Evolutionary conservation across 2,797 vertebrate species (phyloP).

Genomic region (Halcyon smyrnensis): DNA sequence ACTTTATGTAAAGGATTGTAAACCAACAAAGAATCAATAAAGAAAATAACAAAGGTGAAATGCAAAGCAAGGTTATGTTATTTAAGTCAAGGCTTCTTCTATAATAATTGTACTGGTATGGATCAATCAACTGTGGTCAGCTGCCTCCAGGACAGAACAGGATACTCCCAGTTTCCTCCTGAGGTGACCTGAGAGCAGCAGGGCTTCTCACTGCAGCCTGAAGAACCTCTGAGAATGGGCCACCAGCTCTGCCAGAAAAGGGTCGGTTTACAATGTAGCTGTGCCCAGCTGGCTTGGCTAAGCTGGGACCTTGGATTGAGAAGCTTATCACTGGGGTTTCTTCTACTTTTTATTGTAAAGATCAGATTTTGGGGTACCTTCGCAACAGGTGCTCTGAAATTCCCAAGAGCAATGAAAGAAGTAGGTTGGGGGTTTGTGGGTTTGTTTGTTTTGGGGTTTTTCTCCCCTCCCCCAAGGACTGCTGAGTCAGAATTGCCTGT

Average conservation of each 20-base stretch:
- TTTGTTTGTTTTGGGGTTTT: no score
- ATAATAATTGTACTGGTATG: background rate
- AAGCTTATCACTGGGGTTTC: background rate
- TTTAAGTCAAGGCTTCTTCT: background rate
- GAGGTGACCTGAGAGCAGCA: background rate
- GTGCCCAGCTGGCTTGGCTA: background rate
- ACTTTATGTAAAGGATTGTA: background rate
- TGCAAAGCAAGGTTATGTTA: background rate
- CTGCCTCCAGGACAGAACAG: background rate
- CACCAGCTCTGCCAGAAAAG: background rate
- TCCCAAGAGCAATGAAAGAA: background rate
- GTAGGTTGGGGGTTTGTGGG: background rate
- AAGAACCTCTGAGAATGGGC: background rate
- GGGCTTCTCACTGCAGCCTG: rapidly evolving
- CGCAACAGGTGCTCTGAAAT: background rate
- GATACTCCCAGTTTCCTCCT: background rate
- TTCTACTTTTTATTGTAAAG: background rate
- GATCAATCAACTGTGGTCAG: background rate
- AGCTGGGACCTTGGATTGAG: background rate
- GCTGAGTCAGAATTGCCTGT: background rate
- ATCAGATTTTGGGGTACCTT: background rate
- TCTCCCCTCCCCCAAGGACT: background rate
- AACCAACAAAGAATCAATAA: background rate
- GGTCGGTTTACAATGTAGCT: background rate
- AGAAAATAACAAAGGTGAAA: background rate